Percentiles rank a stretch among this genome's conserved stretches.
Evolutionary conservation across 2,888 invertebrate species (phyloP).

Genomic region (Erynnis tages): DNA sequence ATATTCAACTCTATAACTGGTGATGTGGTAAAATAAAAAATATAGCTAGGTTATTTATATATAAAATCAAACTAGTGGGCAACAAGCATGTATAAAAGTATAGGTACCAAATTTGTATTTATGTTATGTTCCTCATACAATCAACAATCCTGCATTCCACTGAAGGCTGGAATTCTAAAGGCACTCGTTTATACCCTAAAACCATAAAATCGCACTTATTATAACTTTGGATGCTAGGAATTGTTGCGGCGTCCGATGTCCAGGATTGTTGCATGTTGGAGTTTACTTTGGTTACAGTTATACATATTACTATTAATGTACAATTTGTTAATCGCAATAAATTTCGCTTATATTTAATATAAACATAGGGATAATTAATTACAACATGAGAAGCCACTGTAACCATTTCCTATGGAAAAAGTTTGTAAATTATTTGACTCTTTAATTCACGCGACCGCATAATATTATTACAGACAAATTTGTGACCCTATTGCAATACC

Average conservation of each 20-base stretch:
- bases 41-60: constrained; percentile 9
- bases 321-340: constrained; percentile 28
- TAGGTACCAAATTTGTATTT: constrained; percentile 44
- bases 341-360: constrained; percentile 56
- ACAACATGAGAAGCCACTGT: background rate
- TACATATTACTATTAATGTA: constrained; percentile 38
- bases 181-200: constrained; percentile 75
- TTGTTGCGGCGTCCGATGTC: constrained; percentile 37
- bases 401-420: background rate
- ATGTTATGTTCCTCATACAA: constrained; percentile 59
- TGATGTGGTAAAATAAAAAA: background rate
- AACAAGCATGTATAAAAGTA: constrained; percentile 18
- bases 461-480: no score
- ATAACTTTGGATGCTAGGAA: constrained; percentile 38
- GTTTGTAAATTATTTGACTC: background rate
- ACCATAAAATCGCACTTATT: constrained; percentile 55
- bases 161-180: constrained; percentile 79
- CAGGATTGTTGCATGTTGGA: constrained; percentile 54
- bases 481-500: no score
- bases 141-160: constrained; percentile 69
- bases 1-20: no score
- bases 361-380: constrained; percentile 47
- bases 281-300: constrained; percentile 60
- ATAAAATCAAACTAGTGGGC: constrained; percentile 10
- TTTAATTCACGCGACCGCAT: no score